These are phyloP conservation scores for Brachionus sp. DNA, from an alignment of 1,140 invertebrate genomes.

Conservation along the genomic window DNA sequence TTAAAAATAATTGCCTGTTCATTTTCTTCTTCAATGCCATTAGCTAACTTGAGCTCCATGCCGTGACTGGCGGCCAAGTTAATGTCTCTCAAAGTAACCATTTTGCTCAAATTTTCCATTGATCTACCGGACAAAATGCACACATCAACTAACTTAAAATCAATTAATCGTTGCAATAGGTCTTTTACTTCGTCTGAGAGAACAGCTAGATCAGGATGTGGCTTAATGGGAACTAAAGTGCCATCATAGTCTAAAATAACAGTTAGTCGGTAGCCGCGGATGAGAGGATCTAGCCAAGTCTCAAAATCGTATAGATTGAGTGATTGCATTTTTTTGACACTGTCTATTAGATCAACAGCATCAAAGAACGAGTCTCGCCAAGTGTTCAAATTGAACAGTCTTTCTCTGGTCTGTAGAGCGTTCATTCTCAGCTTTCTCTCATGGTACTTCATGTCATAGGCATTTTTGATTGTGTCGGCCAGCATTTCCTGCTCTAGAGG, in stretches of 20 bases:
- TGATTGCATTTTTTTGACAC: conserved; percentile 47
- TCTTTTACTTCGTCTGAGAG: conserved; percentile 72
- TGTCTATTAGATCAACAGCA: conserved; percentile 48
- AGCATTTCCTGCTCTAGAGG: conserved; percentile 82
- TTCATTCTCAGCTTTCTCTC: conserved; percentile 78
- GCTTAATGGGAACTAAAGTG: conserved; percentile 78
- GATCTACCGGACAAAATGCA: conserved; percentile 19
- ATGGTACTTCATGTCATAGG: conserved; percentile 82
- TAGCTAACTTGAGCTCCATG: conserved; percentile 79
- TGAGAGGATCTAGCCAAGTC: conserved; percentile 49
- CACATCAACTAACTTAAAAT: neutral
- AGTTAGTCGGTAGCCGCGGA: conserved; percentile 76
- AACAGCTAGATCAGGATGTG: conserved; percentile 79
- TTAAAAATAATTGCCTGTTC: conserved; percentile 53
- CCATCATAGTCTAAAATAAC: conserved; percentile 84
- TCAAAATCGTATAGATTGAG: conserved; percentile 4
- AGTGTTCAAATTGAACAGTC: conserved; percentile 73
- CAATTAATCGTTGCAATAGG: conserved; percentile 24
- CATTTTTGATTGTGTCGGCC: conserved; percentile 78
- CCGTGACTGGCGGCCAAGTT: conserved; percentile 71
- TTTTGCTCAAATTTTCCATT: conserved; percentile 26
- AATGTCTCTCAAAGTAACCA: neutral
- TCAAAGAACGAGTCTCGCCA: conserved; percentile 81
- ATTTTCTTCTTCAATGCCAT: conserved; percentile 77
- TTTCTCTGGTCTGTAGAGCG: conserved; percentile 72